Conservation (phyloP, 2,113 vertebrate species). For the Oreotrochilus melanogaster region DNA sequence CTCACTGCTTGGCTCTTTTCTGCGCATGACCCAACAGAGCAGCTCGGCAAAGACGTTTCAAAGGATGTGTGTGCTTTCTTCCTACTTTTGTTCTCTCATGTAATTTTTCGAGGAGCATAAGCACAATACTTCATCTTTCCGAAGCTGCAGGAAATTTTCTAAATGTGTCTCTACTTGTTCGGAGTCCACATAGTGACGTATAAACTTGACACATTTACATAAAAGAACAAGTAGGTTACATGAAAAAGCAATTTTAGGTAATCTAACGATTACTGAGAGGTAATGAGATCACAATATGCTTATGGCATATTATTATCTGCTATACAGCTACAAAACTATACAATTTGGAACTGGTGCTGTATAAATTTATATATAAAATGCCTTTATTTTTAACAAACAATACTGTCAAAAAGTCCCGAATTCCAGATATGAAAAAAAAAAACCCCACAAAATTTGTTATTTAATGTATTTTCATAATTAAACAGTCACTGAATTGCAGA, state of each 20-base stretch:
- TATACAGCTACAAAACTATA: not conserved
- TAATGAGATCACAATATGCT: not conserved
- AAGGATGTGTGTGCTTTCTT: not conserved
- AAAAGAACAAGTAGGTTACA: not conserved
- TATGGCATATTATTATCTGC: not conserved
- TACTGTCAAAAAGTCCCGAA: not conserved
- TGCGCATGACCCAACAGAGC: conserved; percentile 69
- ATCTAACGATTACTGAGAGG: not conserved
- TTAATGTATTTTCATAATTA: not conserved
- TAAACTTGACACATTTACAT: not conserved
- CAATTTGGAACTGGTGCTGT: not conserved
- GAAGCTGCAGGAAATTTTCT: not conserved
- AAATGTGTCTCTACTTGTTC: not conserved
- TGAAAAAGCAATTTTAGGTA: not conserved
- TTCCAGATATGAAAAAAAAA: not conserved
- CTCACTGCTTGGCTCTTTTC: conserved; percentile 52
- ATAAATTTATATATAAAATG: not conserved
- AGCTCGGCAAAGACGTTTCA: conserved; percentile 27
- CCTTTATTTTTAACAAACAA: not conserved
- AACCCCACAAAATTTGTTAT: not conserved
- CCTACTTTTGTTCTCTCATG: not conserved
- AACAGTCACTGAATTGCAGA: not conserved
- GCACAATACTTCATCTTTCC: not conserved
- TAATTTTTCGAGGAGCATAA: not conserved
- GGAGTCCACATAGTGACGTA: not conserved